A percentile compares a stretch with the other conserved stretches of the same genome.
Evolutionary conservation across 2,113 vertebrate species (phyloP).

Genomic region (Leptobrachium ailaonicum): DNA sequence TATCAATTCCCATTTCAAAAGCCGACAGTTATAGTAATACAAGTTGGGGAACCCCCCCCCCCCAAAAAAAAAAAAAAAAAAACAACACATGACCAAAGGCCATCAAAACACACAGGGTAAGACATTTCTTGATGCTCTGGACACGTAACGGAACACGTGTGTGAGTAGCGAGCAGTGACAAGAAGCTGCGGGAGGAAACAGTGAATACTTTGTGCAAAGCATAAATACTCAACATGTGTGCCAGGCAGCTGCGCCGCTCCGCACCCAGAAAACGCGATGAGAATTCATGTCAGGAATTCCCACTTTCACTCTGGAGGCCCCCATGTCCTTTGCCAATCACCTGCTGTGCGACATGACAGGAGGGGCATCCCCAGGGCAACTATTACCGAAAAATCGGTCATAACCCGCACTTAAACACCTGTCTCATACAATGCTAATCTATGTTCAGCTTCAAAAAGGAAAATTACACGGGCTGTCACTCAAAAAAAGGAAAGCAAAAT

Average conservation of each 20-base stretch:
- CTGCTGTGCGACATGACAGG: constrained; percentile 26
- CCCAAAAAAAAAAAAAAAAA: too few species aligned
- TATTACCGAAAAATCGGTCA: background rate
- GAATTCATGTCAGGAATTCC: constrained; percentile 35
- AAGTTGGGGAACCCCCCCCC: too few species aligned
- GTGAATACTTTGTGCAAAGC: constrained; percentile 8
- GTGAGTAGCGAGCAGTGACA: background rate
- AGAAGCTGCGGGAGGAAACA: constrained; percentile 6
- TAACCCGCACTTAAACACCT: constrained; percentile 23
- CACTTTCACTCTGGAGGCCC: constrained; percentile 18
- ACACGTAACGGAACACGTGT: background rate
- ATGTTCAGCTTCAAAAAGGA: background rate
- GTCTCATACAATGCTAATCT: constrained; percentile 11
- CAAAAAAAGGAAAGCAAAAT: background rate
- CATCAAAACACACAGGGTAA: too few species aligned
- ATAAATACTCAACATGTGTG: constrained; percentile 1
- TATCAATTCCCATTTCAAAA: too few species aligned
- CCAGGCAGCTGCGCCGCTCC: constrained; percentile 24
- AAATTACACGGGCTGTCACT: background rate
- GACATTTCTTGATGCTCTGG: too few species aligned
- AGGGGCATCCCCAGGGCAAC: constrained; percentile 2
- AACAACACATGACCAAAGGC: too few species aligned
- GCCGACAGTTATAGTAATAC: too few species aligned
- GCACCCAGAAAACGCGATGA: constrained; percentile 33
- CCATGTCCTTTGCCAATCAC: constrained; percentile 38